Evolutionary conservation across 1,140 invertebrate species (phyloP), one percentile per base, ranked within the genome.

Genomic region (Heliconius nattereri): DNA sequence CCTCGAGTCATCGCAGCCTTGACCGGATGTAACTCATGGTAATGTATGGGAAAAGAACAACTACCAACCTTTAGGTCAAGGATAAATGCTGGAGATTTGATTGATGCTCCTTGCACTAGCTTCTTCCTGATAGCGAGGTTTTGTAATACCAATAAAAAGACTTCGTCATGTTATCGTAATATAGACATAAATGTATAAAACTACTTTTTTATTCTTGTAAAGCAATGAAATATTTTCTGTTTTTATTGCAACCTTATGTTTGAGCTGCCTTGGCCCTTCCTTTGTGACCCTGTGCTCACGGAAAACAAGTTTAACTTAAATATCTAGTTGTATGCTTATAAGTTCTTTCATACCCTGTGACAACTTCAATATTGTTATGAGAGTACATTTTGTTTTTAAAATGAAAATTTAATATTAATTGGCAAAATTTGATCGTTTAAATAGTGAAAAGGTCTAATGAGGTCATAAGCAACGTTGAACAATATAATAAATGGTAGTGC

Each of bases 241-340:
- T 66, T 66, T 29, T 66, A 66, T 40, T 20, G 7, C 32, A 72
- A 37, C 71, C 52, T 76, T 76, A 71, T 71, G 37, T 79, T 75
- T 73, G 71, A 70, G 73, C 80, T 70, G 71, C 81, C 85, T 83
- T 85, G 83, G 85, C 83, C 84, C 87, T 86, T 85, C 79, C 77
- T 81, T 85, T 80, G 60, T 77, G 83, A 78, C 82, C 84, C 77
- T 85, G 79, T 73, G 78, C 77, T 87, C 85, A 86, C 81, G 86
- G 83, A 86, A 84, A 90, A 89, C 88, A 57, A 84, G 85, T 87
- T 89, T 83, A 57, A 75, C 78, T 78, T 66, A 74, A 73, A 74
- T 76, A 71, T 76, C 35, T 76, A 76, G 60, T 71, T 70, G 23
- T 70, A 76, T 77, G 49, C 70, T n/a, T 77, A n/a, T 71, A 19